Evolutionary conservation across 1,140 invertebrate species (phyloP).

Genomic region (Hormaphis cornu): DNA sequence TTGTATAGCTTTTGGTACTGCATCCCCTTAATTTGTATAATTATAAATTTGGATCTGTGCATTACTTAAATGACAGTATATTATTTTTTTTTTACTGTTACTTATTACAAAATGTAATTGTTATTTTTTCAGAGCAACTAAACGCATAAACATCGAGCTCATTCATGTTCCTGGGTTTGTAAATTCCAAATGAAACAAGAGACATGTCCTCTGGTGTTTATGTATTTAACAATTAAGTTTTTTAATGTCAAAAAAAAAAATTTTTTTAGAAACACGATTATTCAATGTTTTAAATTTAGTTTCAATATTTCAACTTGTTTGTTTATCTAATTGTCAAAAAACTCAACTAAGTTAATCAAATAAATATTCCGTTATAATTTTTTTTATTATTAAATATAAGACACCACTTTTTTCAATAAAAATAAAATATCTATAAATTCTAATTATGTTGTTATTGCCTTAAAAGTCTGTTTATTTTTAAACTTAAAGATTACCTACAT

Average conservation of each 20-base stretch:
- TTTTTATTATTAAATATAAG: slow-evolving; percentile 25
- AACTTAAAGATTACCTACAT: background rate
- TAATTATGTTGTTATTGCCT: background rate
- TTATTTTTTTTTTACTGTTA: no score
- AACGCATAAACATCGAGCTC: background rate
- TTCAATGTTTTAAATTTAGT: background rate
- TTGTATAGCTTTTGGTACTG: no score
- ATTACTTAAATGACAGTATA: no score
- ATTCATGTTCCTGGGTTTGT: slow-evolving; percentile 11
- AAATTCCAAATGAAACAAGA: slow-evolving; percentile 29
- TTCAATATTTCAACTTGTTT: background rate
- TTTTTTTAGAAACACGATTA: slow-evolving; percentile 2
- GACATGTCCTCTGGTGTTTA: slow-evolving; percentile 29
- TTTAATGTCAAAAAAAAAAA: background rate
- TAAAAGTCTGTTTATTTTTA: background rate
- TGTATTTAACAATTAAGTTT: slow-evolving; percentile 24
- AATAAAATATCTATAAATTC: slow-evolving; percentile 20
- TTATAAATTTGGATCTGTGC: no score
- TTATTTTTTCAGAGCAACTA: slow-evolving; percentile 11
- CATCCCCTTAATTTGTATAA: no score
- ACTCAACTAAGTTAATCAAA: no score
- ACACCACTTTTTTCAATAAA: slow-evolving; percentile 11
- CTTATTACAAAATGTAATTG: background rate
- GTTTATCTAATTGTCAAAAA: no score
- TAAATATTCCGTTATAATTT: background rate